These are phyloP conservation scores for Paedocypris sp. DNA, from an alignment of 2,113 vertebrate genomes.

Conservation along the genomic window DNA sequence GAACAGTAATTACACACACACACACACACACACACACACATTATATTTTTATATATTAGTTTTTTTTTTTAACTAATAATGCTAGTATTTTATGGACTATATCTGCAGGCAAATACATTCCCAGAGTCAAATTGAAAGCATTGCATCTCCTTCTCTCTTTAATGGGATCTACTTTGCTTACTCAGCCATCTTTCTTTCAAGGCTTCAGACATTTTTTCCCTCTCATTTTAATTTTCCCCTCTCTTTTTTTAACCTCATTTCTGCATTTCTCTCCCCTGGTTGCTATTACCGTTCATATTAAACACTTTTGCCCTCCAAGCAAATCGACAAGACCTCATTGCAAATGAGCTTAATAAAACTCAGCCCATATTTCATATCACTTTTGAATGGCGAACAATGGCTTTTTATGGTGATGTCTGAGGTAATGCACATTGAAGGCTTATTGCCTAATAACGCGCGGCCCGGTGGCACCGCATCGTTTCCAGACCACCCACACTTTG, in stretches of 20 bases:
- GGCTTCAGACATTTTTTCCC: not conserved
- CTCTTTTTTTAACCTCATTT: not conserved
- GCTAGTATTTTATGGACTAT: too few relatives aligned
- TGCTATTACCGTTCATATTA: constrained; percentile 15
- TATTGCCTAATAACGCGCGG: constrained; percentile 19
- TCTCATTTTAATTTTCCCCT: not conserved
- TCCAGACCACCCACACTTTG: constrained; percentile 35
- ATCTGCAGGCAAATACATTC: too few relatives aligned
- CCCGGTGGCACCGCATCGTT: constrained; percentile 8
- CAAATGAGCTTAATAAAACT: constrained; percentile 22
- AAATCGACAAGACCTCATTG: constrained; percentile 23
- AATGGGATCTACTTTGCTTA: not conserved
- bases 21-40: too few relatives aligned
- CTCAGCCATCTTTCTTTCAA: not conserved
- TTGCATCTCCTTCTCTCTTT: not conserved
- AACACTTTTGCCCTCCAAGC: constrained; percentile 19
- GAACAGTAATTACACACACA: too few relatives aligned
- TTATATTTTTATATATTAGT: too few relatives aligned
- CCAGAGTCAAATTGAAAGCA: too few relatives aligned
- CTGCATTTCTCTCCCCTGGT: not conserved
- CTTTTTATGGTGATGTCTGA: constrained; percentile 28
- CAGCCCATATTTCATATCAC: constrained; percentile 15
- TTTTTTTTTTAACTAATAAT: too few relatives aligned
- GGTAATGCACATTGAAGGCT: constrained; percentile 24
- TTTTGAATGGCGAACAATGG: constrained; percentile 10